Percentiles rank a stretch among this genome's conserved stretches.
Evolutionary conservation across 2,113 vertebrate species (phyloP).

Genomic region (Microcebus jonahi): DNA sequence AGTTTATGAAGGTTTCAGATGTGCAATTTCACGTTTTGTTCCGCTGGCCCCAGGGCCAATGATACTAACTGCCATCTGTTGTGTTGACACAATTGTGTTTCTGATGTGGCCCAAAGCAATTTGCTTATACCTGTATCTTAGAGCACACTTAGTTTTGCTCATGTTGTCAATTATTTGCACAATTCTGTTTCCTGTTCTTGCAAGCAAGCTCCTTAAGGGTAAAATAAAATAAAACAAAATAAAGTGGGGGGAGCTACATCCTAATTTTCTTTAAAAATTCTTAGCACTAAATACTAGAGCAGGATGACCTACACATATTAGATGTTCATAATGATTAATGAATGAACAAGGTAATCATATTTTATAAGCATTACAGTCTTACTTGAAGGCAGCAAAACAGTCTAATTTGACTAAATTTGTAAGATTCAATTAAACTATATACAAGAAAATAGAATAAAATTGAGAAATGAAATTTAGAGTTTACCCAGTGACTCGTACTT

Average conservation of each 20-base stretch:
- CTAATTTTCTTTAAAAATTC: not conserved
- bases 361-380: not conserved
- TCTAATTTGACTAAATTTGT: not conserved
- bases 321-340: not conserved
- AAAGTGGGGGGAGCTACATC: rapidly evolving
- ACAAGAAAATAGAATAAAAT: not conserved
- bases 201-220: not conserved
- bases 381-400: not conserved
- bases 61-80: rapidly evolving
- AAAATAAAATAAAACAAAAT: not conserved
- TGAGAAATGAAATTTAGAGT: not conserved
- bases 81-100: not conserved
- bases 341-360: not conserved
- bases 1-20: rapidly evolving
- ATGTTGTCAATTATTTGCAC: not conserved
- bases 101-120: not conserved
- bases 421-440: not conserved
- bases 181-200: not conserved
- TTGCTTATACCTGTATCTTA: rapidly evolving
- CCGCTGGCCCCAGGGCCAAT: too few species aligned
- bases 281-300: not conserved
- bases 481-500: not conserved
- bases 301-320: not conserved
- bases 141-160: not conserved
- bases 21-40: rapidly evolving